These are phyloP conservation scores for Oreotrochilus melanogaster DNA, from an alignment of 2,113 vertebrate species.

Conservation along the genomic window DNA sequence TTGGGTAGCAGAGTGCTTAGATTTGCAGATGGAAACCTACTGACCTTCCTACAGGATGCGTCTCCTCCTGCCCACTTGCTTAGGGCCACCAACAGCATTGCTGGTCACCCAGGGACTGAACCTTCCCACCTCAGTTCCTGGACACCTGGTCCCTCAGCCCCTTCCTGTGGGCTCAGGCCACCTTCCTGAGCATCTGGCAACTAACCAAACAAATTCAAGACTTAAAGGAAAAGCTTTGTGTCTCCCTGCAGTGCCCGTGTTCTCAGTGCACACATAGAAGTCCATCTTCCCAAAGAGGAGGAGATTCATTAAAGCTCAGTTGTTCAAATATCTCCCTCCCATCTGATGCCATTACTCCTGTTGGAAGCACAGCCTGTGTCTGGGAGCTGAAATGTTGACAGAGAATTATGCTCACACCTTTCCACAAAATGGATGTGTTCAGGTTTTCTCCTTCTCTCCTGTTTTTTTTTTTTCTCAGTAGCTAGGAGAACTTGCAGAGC, in stretches of 20 bases:
- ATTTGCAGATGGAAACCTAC: not conserved
- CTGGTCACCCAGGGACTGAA: not conserved
- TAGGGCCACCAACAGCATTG: not conserved
- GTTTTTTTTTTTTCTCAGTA: not conserved
- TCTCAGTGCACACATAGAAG: not conserved
- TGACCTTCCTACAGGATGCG: fast-evolving
- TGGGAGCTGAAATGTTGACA: constrained; percentile 38
- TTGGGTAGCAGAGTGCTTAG: not conserved
- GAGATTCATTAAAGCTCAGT: not conserved
- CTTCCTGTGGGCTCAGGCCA: not conserved
- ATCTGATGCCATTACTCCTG: not conserved
- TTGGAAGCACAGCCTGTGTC: not conserved
- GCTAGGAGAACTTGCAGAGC: constrained; percentile 43
- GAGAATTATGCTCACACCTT: constrained; percentile 39
- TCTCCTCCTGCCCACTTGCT: not conserved
- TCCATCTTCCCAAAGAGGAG: not conserved
- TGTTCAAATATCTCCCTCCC: not conserved
- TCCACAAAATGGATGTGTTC: constrained; percentile 20
- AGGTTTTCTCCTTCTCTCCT: constrained; percentile 12
- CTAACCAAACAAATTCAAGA: not conserved
- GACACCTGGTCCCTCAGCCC: not conserved
- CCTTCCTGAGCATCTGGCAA: not conserved
- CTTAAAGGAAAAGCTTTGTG: not conserved
- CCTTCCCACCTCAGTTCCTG: not conserved
- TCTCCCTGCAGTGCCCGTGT: not conserved